A percentile compares a stretch with the other conserved stretches of the same genome.
Conservation (phyloP, 2,888 invertebrate species). For the Lottia gigantea region DNA sequence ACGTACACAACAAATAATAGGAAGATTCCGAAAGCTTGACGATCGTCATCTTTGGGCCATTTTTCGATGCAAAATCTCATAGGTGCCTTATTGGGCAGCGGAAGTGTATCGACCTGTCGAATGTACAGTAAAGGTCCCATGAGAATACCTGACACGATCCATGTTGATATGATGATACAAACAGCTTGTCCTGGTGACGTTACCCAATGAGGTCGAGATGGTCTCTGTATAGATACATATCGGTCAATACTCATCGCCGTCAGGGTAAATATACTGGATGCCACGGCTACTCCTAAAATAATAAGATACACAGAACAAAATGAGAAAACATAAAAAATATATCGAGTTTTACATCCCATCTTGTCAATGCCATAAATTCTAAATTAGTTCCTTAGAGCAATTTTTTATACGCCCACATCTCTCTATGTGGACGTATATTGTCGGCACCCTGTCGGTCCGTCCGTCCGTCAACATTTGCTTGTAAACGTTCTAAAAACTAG, state of each 20-base stretch:
- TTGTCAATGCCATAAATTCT: no score
- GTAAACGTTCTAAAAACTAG: no score
- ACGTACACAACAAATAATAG: slow-evolving; percentile 82
- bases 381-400: no score
- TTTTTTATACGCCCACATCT: no score
- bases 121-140: slow-evolving; percentile 77
- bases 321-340: no score
- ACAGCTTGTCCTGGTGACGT: slow-evolving; percentile 78
- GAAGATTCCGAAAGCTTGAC: slow-evolving; percentile 76
- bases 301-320: no score
- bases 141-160: slow-evolving; percentile 77
- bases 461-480: no score
- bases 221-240: slow-evolving; percentile 77
- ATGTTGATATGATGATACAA: slow-evolving; percentile 74
- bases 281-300: slow-evolving; percentile 73
- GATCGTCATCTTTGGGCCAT: slow-evolving; percentile 71
- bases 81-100: slow-evolving; percentile 42
- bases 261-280: slow-evolving; percentile 83
- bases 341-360: no score
- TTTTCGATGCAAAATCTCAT: slow-evolving; percentile 76
- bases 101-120: slow-evolving; percentile 53
- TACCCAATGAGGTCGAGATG: slow-evolving; percentile 78
- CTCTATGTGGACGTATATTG: no score
- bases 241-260: slow-evolving; percentile 83
- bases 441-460: no score